Conservation (phyloP, 2,888 invertebrate species). For the Philereme vetulata region DNA sequence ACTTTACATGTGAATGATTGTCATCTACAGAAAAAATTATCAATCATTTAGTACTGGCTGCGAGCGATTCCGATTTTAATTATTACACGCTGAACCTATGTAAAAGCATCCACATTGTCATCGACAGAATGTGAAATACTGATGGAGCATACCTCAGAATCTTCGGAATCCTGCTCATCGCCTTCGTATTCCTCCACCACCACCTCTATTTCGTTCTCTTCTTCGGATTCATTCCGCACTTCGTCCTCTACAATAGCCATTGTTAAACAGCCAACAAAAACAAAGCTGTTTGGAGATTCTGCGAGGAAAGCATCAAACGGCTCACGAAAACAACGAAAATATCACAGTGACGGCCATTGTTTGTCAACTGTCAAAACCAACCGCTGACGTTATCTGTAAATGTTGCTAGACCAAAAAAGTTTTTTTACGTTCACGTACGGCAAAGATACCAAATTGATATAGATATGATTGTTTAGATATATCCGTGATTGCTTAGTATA, state of each 20-base stretch:
- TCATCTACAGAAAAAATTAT: neutral
- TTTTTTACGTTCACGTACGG: too few species aligned
- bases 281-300: slow-evolving; percentile 1
- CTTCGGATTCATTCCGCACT: slow-evolving; percentile 75
- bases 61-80: neutral
- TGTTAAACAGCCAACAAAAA: slow-evolving; percentile 27
- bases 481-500: too few species aligned
- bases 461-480: too few species aligned
- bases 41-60: neutral
- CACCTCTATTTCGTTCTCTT: slow-evolving; percentile 77
- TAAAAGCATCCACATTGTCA: neutral
- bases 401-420: too few species aligned
- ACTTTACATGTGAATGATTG: neutral
- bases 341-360: too few species aligned
- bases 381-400: too few species aligned
- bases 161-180: slow-evolving; percentile 72
- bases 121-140: neutral
- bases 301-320: slow-evolving; percentile 19
- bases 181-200: slow-evolving; percentile 71
- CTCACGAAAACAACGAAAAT: neutral
- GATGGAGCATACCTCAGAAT: slow-evolving; percentile 64
- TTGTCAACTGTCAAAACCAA: too few species aligned
- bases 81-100: neutral
- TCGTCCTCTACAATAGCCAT: slow-evolving; percentile 81
- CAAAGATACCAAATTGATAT: too few species aligned